Conservation (phyloP, 2,888 invertebrate species). For the Gymnoscelis rufifasciata region DNA sequence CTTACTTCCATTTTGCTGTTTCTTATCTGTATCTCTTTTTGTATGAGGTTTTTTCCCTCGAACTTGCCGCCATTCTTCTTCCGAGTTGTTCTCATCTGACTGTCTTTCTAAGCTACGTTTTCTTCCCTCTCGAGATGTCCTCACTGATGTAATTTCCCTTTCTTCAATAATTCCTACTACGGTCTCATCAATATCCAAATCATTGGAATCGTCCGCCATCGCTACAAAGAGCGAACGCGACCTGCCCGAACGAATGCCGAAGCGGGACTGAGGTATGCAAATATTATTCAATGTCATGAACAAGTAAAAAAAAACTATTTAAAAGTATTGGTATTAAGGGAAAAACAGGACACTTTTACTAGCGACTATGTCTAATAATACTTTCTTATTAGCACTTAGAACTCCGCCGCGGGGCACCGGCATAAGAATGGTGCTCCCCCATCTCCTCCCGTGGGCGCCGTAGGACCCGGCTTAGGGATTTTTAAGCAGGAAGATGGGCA, state of each 20-base stretch:
- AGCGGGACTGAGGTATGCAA: neutral
- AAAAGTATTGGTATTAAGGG: too few species aligned
- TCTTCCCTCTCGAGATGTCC: neutral
- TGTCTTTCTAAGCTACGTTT: neutral
- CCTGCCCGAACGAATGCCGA: constrained; percentile 1
- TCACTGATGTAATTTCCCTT: neutral
- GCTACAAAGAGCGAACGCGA: neutral
- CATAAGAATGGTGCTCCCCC: too few species aligned
- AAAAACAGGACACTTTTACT: too few species aligned
- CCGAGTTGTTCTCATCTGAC: neutral
- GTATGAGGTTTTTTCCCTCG: neutral
- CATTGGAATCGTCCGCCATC: neutral
- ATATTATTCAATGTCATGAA: too few species aligned
- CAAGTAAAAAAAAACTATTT: too few species aligned
- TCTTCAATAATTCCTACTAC: neutral
- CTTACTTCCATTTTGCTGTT: neutral
- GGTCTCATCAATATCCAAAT: neutral
- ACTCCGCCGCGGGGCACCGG: too few species aligned
- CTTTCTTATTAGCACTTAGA: too few species aligned
- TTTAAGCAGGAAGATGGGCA: too few species aligned
- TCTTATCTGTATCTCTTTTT: too few species aligned
- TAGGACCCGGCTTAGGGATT: too few species aligned
- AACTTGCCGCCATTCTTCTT: neutral
- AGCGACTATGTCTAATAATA: too few species aligned
- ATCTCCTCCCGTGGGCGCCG: too few species aligned